These are phyloP conservation scores for Chinchilla lanigera DNA, from an alignment of 2,113 vertebrate species.

Conservation along the genomic window DNA sequence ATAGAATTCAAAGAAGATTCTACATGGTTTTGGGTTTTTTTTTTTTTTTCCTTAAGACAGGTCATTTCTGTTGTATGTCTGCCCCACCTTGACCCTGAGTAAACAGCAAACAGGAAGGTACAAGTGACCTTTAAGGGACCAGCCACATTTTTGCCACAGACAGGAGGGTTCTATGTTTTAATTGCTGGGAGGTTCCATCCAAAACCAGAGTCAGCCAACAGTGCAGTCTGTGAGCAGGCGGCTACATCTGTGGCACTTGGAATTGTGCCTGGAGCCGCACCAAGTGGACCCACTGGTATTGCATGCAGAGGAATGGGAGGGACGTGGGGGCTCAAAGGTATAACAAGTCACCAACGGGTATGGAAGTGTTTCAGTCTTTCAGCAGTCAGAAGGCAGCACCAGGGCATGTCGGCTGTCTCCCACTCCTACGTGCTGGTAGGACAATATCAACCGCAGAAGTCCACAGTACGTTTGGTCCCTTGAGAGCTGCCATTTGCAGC, in stretches of 20 bases:
- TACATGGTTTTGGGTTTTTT: too few relatives aligned
- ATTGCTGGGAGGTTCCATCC: conserved; percentile 66
- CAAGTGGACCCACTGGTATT: conserved; percentile 29
- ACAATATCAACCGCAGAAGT: not conserved
- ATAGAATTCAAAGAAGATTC: not conserved
- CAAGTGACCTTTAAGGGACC: conserved; percentile 43
- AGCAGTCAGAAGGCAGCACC: not conserved
- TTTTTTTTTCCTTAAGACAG: not conserved
- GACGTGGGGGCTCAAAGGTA: not conserved
- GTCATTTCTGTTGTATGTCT: not conserved
- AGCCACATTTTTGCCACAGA: conserved; percentile 50
- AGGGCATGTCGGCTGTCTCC: not conserved
- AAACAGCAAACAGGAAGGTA: not conserved
- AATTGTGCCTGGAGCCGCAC: conserved; percentile 13
- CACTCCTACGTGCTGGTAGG: not conserved
- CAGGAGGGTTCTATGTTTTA: conserved; percentile 52
- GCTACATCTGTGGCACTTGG: conserved; percentile 72
- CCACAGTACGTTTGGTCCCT: not conserved
- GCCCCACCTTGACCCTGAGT: not conserved
- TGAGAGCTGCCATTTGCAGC: not conserved
- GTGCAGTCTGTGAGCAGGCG: conserved; percentile 60
- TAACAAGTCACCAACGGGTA: not conserved
- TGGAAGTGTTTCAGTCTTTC: not conserved
- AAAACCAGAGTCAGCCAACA: conserved; percentile 54
- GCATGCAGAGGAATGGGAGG: not conserved